These are phyloP conservation scores for Takifugu bimaculatus DNA, from an alignment of 2,113 vertebrate species.

Conservation along the genomic window DNA sequence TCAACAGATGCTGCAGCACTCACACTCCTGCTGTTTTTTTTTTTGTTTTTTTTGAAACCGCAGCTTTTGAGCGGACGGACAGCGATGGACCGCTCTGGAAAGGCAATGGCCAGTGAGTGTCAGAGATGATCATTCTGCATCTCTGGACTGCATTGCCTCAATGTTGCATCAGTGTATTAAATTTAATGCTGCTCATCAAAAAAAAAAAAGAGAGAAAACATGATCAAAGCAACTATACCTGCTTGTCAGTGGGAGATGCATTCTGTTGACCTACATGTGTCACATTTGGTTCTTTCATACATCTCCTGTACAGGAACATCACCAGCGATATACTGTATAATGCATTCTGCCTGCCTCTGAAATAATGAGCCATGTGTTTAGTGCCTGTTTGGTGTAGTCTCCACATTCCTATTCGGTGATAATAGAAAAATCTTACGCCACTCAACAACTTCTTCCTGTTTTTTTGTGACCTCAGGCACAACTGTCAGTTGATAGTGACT, in stretches of 20 bases:
- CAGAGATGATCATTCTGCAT: conserved; percentile 62
- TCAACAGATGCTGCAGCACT: not conserved
- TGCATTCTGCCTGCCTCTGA: conserved; percentile 11
- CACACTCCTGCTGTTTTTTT: not conserved
- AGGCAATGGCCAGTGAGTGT: conserved; percentile 5
- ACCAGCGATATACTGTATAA: conserved; percentile 13
- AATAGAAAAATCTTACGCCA: not conserved
- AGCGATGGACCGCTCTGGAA: conserved; percentile 1
- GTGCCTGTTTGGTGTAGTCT: too few species aligned
- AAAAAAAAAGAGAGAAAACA: conserved; percentile 29
- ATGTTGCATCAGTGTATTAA: conserved; percentile 62
- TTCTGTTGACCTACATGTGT: conserved; percentile 64
- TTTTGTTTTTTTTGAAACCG: not conserved
- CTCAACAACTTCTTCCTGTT: not conserved
- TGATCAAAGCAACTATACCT: conserved; percentile 61
- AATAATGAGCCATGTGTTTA: not conserved
- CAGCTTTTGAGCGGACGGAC: conserved; percentile 14
- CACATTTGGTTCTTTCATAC: conserved; percentile 39
- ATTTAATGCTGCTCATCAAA: conserved; percentile 66
- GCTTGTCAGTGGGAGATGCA: conserved; percentile 29
- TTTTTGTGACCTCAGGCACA: not conserved
- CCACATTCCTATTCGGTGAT: not conserved
- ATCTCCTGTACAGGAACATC: conserved; percentile 26
- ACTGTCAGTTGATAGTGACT: too few species aligned
- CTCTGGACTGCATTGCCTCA: conserved; percentile 51